phyloP scores from a whole-genome alignment of 2,113 vertebrate species.

The Hippocampus comes region DNA sequence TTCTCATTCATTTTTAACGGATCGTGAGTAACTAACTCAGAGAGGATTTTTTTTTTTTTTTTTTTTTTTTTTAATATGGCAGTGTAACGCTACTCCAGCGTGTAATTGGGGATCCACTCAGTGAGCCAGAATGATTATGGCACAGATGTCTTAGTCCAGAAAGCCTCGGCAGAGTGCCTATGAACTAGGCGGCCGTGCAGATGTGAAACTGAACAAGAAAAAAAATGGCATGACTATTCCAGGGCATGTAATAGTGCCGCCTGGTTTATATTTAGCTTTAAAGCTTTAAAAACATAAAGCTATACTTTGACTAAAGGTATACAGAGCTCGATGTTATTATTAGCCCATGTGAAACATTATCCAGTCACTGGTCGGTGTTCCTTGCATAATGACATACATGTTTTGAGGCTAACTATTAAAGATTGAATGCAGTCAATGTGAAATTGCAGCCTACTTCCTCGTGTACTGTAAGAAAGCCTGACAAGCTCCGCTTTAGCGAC shows the following conservation, averaged over 20 bases:
- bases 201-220: conserved; percentile 20
- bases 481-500: conserved; percentile 4
- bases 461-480: conserved; percentile 4
- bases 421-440: conserved; percentile 21
- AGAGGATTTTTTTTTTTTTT: conserved; percentile 59
- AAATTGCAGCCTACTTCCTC: not conserved
- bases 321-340: not conserved
- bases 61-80: conserved; percentile 58
- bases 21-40: conserved; percentile 35
- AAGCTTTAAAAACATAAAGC: not conserved
- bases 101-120: conserved; percentile 64
- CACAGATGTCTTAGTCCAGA: conserved; percentile 56
- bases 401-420: not conserved
- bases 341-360: conserved; percentile 12
- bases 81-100: conserved; percentile 64
- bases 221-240: conserved; percentile 7
- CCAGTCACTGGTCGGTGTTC: conserved; percentile 7
- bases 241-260: conserved; percentile 5
- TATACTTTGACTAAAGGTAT: conserved; percentile 9
- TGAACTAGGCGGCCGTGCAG: not conserved
- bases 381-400: conserved; percentile 25
- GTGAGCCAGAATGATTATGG: conserved; percentile 55
- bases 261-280: conserved; percentile 14
- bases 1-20: conserved; percentile 59
- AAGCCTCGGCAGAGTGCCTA: conserved; percentile 5